Evolutionary conservation across 2,888 invertebrate species (phyloP).

Genomic region (Listrodromus nycthemerus): DNA sequence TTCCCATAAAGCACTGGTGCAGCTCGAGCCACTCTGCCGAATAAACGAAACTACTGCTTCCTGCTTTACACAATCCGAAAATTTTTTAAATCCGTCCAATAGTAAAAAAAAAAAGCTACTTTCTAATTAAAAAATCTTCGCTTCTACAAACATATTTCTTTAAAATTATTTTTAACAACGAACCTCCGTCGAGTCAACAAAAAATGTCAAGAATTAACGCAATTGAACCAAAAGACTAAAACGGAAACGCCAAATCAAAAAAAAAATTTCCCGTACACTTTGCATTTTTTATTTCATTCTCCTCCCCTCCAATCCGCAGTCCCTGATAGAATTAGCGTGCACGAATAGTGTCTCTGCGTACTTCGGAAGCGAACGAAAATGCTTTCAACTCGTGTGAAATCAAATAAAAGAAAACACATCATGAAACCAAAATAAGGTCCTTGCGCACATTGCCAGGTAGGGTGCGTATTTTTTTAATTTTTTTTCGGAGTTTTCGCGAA

Average conservation of each 20-base stretch:
- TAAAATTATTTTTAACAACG: not conserved
- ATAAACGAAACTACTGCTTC: constrained; percentile 15
- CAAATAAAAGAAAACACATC: constrained; percentile 40
- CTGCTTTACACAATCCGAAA: not conserved
- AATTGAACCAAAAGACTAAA: too few relatives aligned
- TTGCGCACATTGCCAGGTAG: constrained; percentile 7
- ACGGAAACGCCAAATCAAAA: not conserved
- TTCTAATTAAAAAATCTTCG: not conserved
- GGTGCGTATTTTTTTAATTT: too few relatives aligned
- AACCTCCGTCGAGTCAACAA: not conserved
- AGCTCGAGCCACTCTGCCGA: constrained; percentile 7
- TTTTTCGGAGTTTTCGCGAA: constrained; percentile 1
- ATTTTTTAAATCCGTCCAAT: constrained; percentile 7
- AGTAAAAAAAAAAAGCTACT: not conserved
- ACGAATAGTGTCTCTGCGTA: not conserved
- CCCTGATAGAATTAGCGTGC: not conserved
- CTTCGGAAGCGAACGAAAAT: constrained; percentile 46
- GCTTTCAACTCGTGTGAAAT: constrained; percentile 40
- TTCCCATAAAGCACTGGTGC: constrained; percentile 47
- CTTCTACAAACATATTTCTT: not conserved
- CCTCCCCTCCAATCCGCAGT: not conserved
- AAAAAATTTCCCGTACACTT: not conserved
- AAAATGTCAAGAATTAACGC: too few relatives aligned
- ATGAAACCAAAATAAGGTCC: constrained; percentile 54
- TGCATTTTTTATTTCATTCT: too few relatives aligned